Conservation (phyloP, 1,140 invertebrate genomes). For the Leptopilina boulardi region DNA sequence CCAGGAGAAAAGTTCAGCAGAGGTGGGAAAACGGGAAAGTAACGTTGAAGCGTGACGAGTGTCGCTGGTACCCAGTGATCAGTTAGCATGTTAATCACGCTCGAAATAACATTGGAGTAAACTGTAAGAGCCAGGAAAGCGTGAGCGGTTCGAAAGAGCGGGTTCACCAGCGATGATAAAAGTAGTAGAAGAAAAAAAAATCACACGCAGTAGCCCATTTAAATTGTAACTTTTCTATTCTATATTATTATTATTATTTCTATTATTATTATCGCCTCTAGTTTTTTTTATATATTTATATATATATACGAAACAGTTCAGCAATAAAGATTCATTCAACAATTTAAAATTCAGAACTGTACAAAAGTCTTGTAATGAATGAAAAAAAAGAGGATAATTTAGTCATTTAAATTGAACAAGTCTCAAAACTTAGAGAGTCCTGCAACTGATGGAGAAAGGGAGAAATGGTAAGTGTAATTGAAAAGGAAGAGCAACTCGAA, state of each 20-base stretch:
- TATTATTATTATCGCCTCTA: too few relatives aligned
- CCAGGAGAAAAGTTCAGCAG: constrained; percentile 47
- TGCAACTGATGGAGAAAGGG: not conserved
- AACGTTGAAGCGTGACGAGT: constrained; percentile 9
- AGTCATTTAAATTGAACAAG: not conserved
- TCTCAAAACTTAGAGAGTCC: not conserved
- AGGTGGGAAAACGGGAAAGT: not conserved
- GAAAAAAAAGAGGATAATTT: not conserved
- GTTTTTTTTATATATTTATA: too few relatives aligned
- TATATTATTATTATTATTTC: too few relatives aligned
- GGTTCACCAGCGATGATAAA: not conserved
- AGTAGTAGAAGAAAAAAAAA: too few relatives aligned
- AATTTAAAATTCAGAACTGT: too few relatives aligned
- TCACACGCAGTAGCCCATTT: too few relatives aligned
- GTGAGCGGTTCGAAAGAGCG: not conserved
- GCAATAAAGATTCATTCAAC: too few relatives aligned
- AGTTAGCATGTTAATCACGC: constrained; percentile 16
- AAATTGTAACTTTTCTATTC: too few relatives aligned
- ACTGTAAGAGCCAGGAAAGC: not conserved
- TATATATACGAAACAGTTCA: too few relatives aligned
- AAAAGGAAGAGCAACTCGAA: constrained; percentile 27
- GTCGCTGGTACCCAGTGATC: not conserved
- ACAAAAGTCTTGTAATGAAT: not conserved
- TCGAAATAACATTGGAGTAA: constrained; percentile 9
- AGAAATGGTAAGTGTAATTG: constrained; percentile 15